phyloP scores from a whole-genome alignment of 2,113 vertebrate species.

The Propithecus coquereli region DNA sequence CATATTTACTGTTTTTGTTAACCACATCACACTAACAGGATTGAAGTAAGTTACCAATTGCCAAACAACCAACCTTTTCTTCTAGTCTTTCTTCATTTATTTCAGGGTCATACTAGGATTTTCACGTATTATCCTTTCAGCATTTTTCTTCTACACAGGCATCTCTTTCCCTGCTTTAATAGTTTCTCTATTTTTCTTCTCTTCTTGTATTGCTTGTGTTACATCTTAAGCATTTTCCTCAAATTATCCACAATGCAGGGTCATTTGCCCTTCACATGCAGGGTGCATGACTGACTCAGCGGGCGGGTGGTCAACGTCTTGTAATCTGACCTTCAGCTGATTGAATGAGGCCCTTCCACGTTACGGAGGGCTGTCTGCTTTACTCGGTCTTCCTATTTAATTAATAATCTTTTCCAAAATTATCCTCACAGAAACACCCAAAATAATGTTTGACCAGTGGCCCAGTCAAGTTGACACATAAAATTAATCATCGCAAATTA shows the following conservation, averaged over 20 bases:
- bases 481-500: background rate
- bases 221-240: background rate
- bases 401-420: background rate
- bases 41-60: background rate
- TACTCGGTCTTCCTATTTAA: background rate
- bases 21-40: background rate
- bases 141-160: background rate
- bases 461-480: background rate
- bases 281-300: background rate
- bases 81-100: background rate
- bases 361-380: background rate
- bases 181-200: background rate
- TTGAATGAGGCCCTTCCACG: background rate
- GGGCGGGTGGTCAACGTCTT: background rate
- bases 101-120: background rate
- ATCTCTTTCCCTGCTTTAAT: background rate
- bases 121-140: background rate
- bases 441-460: background rate
- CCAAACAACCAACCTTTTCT: background rate
- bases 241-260: background rate
- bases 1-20: background rate
- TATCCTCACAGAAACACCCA: background rate
- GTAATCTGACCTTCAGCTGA: background rate
- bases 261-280: background rate
- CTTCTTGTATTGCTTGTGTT: background rate